Evolutionary conservation across 1,140 invertebrate species (phyloP), one percentile per base, ranked within the genome.

Genomic region (Calliphora vicina): DNA sequence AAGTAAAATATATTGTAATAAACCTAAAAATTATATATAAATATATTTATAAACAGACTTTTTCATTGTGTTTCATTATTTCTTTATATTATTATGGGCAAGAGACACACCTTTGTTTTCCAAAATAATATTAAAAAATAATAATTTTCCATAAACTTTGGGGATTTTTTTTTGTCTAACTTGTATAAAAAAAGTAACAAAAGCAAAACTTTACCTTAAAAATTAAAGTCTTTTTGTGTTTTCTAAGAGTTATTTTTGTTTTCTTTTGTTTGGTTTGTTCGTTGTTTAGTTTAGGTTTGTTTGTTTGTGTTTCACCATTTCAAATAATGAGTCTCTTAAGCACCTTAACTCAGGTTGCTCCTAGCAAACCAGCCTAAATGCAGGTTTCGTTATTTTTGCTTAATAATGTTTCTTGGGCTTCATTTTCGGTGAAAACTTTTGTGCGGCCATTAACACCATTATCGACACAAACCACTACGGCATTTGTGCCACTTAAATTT

Each of bases 391-490:
- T 76, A 71, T 84, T 80, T 43, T 84, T 85, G 6, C 6, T 82
- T 35, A 84, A 45, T 23, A 81, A 23, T 13, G 67, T 29, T 67
- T 80, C 82, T 23, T 83, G 73, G 26, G 83, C 84, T 71, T 84
- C 83, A 43, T 84, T 84, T 81, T 83, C 81, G 26, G 84, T 85
- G 15, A 74, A 85, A 29, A 85, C 84, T 80, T 85, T 82, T 10
- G 83, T 83, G 9, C 83, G 82, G 8, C 83, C 84, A 78, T 85
- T 85, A 45, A 81, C 25, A 74, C 73, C 23, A 67, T 83, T 82
- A 82, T 84, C 83, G 45, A 83, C 84, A 13, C 83, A 81, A n/a
- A 84, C 81, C 12, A 85, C 83, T 20, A 85, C 74, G 43, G 81
- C 82, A 78, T 83, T 84, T 5, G 82, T 84, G 57, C 81, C 61